phyloP scores from a whole-genome alignment of 2,797 vertebrate genomes.

The Cottoperca gobio region DNA sequence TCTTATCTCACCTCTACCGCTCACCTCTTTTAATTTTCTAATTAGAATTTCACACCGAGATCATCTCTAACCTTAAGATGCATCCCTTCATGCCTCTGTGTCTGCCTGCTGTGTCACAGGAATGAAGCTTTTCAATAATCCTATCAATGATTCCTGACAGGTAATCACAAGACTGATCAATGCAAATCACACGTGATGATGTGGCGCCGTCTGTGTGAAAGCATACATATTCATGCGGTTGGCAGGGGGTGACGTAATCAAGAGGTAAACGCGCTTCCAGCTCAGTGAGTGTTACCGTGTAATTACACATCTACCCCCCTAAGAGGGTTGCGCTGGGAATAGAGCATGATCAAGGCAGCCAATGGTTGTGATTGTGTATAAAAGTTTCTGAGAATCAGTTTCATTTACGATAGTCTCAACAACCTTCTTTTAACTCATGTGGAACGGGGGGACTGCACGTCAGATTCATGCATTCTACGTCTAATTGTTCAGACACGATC shows the following conservation, averaged over 20 bases:
- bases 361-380: neutral
- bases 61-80: conserved; percentile 6
- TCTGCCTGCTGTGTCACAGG: neutral
- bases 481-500: neutral
- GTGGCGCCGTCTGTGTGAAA: conserved; percentile 14
- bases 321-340: conserved; percentile 20
- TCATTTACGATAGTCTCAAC: neutral
- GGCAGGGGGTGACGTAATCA: conserved; percentile 57
- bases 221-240: conserved; percentile 58
- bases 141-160: conserved; percentile 35
- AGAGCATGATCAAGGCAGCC: conserved; percentile 1
- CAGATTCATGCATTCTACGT: neutral
- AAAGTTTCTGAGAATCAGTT: conserved; percentile 20
- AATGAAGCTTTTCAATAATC: conserved; percentile 8
- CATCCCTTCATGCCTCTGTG: neutral
- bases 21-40: neutral
- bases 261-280: conserved; percentile 48
- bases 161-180: conserved; percentile 46
- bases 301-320: conserved; percentile 43
- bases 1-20: conserved; percentile 1
- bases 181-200: conserved; percentile 51
- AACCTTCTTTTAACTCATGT: neutral
- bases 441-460: neutral
- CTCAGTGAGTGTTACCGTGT: conserved; percentile 41
- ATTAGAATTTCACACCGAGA: conserved; percentile 3